phyloP scores from a whole-genome alignment of 2,113 vertebrate genomes.

The Lepus europaeus region DNA sequence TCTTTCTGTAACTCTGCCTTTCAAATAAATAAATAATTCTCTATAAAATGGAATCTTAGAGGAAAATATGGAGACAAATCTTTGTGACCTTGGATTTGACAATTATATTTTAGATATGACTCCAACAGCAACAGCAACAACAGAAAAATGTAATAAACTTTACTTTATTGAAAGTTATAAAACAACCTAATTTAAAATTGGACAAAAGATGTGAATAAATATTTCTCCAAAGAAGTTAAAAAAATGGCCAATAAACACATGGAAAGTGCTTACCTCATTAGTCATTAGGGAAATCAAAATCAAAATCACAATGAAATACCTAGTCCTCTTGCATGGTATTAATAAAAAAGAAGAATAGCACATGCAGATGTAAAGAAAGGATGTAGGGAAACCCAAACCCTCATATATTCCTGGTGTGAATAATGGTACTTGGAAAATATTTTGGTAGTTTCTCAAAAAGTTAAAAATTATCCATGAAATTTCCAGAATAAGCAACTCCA shows the following conservation, averaged over 20 bases:
- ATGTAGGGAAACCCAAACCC: not conserved
- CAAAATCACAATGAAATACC: not conserved
- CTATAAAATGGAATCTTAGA: not conserved
- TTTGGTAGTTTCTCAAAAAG: not conserved
- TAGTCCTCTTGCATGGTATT: not conserved
- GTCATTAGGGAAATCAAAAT: conserved; percentile 1
- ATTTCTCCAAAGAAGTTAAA: not conserved
- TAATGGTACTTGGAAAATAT: not conserved
- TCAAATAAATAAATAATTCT: too few relatives aligned
- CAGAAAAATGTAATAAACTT: not conserved
- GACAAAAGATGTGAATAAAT: not conserved
- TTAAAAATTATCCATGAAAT: not conserved
- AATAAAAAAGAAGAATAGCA: not conserved
- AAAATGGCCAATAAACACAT: not conserved
- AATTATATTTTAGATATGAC: not conserved
- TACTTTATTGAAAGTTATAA: conserved; percentile 14
- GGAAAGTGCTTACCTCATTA: not conserved
- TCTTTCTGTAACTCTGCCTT: too few relatives aligned
- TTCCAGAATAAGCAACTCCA: not conserved
- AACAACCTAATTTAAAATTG: conserved; percentile 10
- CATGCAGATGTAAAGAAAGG: not conserved
- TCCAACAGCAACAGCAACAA: not conserved
- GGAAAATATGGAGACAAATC: not conserved
- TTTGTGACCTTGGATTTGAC: not conserved
- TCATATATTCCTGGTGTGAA: not conserved